These are phyloP conservation scores for Channa maculata DNA, from an alignment of 2,113 vertebrate species.

Conservation along the genomic window DNA sequence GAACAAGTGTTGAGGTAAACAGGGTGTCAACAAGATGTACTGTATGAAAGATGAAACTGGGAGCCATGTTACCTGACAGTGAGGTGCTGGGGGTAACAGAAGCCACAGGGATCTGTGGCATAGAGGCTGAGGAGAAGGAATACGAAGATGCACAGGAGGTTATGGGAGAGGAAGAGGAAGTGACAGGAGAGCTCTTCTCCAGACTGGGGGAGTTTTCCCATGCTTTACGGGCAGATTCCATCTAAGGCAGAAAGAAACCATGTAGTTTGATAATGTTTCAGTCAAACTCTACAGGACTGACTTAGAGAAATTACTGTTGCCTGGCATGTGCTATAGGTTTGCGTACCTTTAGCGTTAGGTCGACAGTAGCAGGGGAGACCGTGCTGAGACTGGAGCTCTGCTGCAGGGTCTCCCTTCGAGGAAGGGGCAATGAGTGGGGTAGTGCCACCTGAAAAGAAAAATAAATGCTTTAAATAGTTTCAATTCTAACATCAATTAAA, in stretches of 20 bases:
- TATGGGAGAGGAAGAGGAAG: slow-evolving; percentile 91
- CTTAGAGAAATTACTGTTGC: background rate
- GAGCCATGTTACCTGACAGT: slow-evolving; percentile 85
- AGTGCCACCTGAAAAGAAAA: slow-evolving; percentile 89
- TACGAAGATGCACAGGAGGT: slow-evolving; percentile 88
- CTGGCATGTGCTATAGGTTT: background rate
- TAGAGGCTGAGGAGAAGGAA: slow-evolving; percentile 95
- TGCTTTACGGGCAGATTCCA: slow-evolving; percentile 98
- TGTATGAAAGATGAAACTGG: background rate
- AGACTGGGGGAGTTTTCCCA: slow-evolving; percentile 98
- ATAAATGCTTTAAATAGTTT: no score
- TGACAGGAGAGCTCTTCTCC: slow-evolving; percentile 93
- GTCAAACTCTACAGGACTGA: background rate
- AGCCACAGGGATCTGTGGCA: slow-evolving; percentile 96
- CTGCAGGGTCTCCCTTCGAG: slow-evolving; percentile 93
- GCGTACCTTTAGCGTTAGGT: slow-evolving; percentile 96
- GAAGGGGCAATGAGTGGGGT: slow-evolving; percentile 93
- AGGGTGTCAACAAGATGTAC: background rate
- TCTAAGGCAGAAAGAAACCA: slow-evolving; percentile 77
- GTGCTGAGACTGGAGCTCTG: slow-evolving; percentile 96
- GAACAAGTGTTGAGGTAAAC: background rate
- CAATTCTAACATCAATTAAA: no score
- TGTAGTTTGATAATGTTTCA: background rate
- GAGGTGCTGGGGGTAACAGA: slow-evolving; percentile 97
- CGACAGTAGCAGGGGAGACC: slow-evolving; percentile 96